These are phyloP conservation scores for Melanotaenia maccullochi DNA, from an alignment of 2,797 vertebrate genomes.

Conservation along the genomic window DNA sequence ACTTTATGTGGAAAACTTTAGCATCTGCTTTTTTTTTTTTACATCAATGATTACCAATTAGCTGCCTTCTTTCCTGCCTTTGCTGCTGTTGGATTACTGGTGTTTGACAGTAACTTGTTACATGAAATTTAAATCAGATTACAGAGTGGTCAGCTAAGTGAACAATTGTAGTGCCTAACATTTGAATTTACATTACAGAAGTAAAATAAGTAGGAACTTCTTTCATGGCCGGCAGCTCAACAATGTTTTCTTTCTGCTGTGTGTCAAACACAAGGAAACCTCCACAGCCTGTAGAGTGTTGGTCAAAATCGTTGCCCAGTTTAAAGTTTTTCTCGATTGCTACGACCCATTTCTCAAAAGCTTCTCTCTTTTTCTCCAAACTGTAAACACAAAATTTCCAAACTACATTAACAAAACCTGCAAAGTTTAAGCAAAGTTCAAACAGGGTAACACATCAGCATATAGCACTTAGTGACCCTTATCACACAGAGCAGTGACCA, in stretches of 20 bases:
- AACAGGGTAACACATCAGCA: no score
- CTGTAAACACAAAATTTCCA: no score
- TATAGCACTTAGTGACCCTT: no score
- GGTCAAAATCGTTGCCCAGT: not conserved
- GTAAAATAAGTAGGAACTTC: no score
- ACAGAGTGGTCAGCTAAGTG: not conserved
- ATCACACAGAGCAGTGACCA: no score
- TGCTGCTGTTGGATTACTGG: not conserved
- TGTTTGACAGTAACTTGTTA: not conserved
- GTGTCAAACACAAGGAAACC: not conserved
- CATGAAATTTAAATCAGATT: not conserved
- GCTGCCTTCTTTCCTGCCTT: not conserved
- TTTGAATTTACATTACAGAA: not conserved
- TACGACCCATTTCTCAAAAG: no score
- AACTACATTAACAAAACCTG: no score
- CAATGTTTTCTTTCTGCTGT: not conserved
- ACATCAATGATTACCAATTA: not conserved
- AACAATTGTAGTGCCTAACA: not conserved
- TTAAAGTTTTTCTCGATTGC: not conserved
- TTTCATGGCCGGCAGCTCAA: not conserved
- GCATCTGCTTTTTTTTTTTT: not conserved
- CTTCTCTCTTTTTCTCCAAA: no score
- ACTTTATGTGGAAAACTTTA: not conserved
- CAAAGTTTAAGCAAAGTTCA: no score
- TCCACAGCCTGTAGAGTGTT: not conserved